These are phyloP conservation scores for Bradypodion pumilum DNA, from an alignment of 2,797 vertebrate genomes.

Conservation along the genomic window DNA sequence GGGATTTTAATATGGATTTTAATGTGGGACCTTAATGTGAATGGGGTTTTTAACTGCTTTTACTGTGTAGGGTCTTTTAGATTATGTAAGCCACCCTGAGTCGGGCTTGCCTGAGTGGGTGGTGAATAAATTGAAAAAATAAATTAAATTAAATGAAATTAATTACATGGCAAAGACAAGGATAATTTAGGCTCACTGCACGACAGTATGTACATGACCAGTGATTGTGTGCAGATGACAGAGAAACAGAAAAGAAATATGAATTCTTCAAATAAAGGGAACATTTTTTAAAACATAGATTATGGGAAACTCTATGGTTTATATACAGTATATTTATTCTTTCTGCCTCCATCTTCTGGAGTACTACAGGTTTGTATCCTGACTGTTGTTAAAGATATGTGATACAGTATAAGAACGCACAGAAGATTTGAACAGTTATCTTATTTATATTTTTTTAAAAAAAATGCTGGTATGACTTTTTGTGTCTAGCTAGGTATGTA, in stretches of 20 bases:
- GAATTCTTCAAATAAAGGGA: neutral
- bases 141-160: no score
- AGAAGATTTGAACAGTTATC: conserved; percentile 36
- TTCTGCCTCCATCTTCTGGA: neutral
- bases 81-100: no score
- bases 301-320: neutral
- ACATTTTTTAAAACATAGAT: neutral
- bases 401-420: conserved; percentile 14
- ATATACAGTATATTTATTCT: neutral
- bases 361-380: neutral
- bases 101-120: no score
- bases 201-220: neutral
- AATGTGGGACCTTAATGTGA: no score
- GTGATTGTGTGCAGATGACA: neutral
- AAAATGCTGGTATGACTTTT: neutral
- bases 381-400: neutral
- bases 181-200: no score
- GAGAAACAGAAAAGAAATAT: neutral
- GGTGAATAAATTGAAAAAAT: no score
- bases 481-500: conserved; percentile 35
- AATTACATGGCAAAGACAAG: neutral
- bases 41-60: no score
- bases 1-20: no score
- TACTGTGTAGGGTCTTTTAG: no score
- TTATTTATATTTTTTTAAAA: conserved; percentile 43